These are phyloP conservation scores for Camponotus fellah DNA, from an alignment of 2,888 invertebrate genomes.

Conservation along the genomic window DNA sequence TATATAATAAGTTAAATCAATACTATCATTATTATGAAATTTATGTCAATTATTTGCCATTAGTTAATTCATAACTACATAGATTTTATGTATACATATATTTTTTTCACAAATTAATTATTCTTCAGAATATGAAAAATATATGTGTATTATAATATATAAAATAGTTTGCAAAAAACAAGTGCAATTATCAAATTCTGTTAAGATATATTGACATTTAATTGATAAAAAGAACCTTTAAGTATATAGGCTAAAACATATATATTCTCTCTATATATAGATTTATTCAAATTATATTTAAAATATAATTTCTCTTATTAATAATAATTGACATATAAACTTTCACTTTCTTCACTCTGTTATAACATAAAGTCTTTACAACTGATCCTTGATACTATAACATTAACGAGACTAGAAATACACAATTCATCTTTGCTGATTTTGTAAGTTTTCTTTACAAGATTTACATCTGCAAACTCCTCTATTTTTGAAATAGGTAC, in stretches of 20 bases:
- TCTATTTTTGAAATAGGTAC: conserved; percentile 86
- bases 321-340: conserved; percentile 14
- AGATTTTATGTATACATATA: background rate
- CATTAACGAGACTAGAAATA: conserved; percentile 87
- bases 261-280: background rate
- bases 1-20: conserved; percentile 1
- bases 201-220: background rate
- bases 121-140: background rate
- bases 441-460: conserved; percentile 89
- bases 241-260: conserved; percentile 4
- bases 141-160: background rate
- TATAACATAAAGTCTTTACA: conserved; percentile 88
- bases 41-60: conserved; percentile 5
- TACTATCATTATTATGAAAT: background rate
- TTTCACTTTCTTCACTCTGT: background rate
- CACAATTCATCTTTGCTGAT: conserved; percentile 87
- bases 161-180: background rate
- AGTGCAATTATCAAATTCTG: background rate
- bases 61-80: background rate
- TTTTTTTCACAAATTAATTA: conserved; percentile 19
- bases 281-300: conserved; percentile 24
- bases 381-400: conserved; percentile 90
- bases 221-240: background rate
- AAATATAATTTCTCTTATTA: conserved; percentile 40
- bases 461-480: conserved; percentile 86